Evolutionary conservation across 2,888 invertebrate genomes (phyloP).

Genomic region (Heliconius hortense): DNA sequence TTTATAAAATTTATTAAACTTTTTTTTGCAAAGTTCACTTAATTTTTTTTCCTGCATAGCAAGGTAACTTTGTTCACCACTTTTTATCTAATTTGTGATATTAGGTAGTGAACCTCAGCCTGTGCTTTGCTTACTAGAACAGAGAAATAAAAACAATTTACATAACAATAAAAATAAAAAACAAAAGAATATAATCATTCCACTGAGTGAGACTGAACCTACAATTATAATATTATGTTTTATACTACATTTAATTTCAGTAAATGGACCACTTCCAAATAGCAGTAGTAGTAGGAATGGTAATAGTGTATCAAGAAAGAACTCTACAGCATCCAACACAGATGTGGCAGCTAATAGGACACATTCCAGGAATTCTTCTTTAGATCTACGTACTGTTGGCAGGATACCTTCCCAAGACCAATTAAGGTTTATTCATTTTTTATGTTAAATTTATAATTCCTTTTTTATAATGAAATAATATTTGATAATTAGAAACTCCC

Average conservation of each 20-base stretch:
- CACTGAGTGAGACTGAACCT: no score
- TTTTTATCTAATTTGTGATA: not conserved
- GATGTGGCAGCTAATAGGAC: constrained; percentile 67
- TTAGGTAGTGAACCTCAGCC: no score
- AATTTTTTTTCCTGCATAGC: no score
- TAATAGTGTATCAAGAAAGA: constrained; percentile 68
- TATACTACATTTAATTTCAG: constrained; percentile 46
- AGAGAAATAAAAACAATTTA: no score
- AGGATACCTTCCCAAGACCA: constrained; percentile 79
- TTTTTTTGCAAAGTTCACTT: no score
- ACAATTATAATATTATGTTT: not conserved
- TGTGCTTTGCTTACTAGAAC: no score
- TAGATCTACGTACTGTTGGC: constrained; percentile 86
- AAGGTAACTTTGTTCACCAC: not conserved
- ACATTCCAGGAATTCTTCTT: constrained; percentile 92
- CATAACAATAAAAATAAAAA: no score
- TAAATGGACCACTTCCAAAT: constrained; percentile 58
- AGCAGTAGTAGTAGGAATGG: constrained; percentile 58
- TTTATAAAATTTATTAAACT: no score
- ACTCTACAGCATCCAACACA: constrained; percentile 69
- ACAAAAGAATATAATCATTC: no score
- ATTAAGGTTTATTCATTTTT: constrained; percentile 59
- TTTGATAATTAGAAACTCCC: not conserved
- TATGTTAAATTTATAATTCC: not conserved
- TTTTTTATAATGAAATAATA: not conserved